These are phyloP conservation scores for Pimpla rufipes DNA, from an alignment of 2,888 invertebrate species.

Conservation along the genomic window DNA sequence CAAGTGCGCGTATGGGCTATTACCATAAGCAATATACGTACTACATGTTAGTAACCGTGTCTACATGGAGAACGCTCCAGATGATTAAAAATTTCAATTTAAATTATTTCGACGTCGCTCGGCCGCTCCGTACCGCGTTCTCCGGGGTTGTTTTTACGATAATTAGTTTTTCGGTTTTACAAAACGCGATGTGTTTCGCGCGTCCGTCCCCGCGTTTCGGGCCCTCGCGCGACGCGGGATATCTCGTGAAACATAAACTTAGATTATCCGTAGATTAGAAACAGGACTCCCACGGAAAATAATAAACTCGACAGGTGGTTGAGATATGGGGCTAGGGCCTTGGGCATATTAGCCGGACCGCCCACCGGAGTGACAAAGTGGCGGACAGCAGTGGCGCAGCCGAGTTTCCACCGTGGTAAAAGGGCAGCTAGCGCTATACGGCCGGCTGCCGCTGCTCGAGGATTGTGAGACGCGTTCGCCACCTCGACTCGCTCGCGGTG, in stretches of 20 bases:
- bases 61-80: too few relatives aligned
- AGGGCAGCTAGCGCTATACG: conserved; percentile 21
- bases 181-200: not conserved
- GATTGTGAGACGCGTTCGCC: conserved; percentile 36
- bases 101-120: not conserved
- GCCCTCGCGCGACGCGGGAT: not conserved
- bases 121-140: not conserved
- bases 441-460: conserved; percentile 12
- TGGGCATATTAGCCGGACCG: conserved; percentile 68
- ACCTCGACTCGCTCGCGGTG: conserved; percentile 25
- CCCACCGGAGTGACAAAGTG: conserved; percentile 69
- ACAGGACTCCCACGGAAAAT: conserved; percentile 60
- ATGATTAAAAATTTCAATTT: too few relatives aligned
- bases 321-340: conserved; percentile 63
- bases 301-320: conserved; percentile 71
- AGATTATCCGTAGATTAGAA: conserved; percentile 66
- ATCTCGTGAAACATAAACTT: conserved; percentile 47
- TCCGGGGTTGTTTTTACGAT: not conserved
- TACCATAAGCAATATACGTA: too few relatives aligned
- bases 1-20: too few relatives aligned
- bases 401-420: conserved; percentile 58
- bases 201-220: not conserved
- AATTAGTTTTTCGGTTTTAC: not conserved
- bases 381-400: conserved; percentile 47
- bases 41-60: too few relatives aligned